phyloP scores from a whole-genome alignment of 1,140 invertebrate species.

The Meteorus sp. region DNA sequence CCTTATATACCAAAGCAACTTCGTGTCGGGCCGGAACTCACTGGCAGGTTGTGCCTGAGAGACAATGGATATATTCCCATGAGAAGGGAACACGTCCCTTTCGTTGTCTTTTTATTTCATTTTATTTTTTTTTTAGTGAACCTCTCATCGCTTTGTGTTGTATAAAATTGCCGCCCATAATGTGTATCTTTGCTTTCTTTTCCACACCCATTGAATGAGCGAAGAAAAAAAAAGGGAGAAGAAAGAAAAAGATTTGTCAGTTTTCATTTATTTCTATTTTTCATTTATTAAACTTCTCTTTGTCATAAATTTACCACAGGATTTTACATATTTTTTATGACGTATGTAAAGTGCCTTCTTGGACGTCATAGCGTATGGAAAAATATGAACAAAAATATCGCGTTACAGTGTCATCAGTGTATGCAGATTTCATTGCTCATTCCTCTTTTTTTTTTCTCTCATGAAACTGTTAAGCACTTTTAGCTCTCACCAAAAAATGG shows the following conservation, averaged over 20 bases:
- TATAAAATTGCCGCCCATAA: conserved; percentile 4
- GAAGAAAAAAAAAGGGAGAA: too few relatives aligned
- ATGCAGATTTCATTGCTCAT: neutral
- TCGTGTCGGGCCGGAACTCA: conserved; percentile 20
- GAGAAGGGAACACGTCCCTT: conserved; percentile 14
- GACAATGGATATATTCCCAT: conserved; percentile 22
- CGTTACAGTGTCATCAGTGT: neutral
- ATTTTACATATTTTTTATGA: neutral
- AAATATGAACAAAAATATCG: too few relatives aligned
- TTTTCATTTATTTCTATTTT: neutral
- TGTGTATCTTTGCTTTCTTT: conserved; percentile 10
- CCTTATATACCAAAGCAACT: too few relatives aligned
- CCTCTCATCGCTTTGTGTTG: neutral
- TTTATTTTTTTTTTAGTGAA: neutral
- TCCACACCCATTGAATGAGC: neutral
- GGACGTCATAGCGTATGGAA: conserved; percentile 5
- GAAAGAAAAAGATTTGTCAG: neutral
- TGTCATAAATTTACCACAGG: neutral
- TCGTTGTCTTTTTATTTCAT: neutral
- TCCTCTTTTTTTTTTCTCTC: too few relatives aligned
- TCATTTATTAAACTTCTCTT: neutral
- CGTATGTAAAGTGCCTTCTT: neutral
- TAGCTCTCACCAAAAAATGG: neutral
- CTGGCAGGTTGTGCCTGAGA: conserved; percentile 12
- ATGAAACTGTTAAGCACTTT: too few relatives aligned